Base-by-base conservation (phyloP, 2,888 invertebrate genomes). In the Dione vanillae region DNA sequence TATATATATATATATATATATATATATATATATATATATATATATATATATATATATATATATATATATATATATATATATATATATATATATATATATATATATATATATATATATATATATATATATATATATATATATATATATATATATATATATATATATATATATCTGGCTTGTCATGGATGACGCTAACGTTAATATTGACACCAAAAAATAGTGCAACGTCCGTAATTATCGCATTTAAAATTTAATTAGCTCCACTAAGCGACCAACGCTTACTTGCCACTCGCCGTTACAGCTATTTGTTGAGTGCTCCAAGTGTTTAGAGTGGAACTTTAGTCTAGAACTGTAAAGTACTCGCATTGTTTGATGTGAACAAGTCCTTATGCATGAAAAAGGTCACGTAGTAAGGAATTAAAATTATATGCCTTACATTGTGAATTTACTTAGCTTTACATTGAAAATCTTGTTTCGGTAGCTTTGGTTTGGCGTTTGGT, bases 331-430 rank as follows among this genome's bases (percentile, higher is more conserved):
- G 67, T 54, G 67, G 72, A 72, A 66, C 67, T 72, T 12, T 58
- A 70, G 62, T 70, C 56, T 70, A 73, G 68, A 66, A 61, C 47
- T 62, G 68, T 41, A 58, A 62, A 72, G 65, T 45, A 68, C 72
- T 52, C 37, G 72, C 70, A 71, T 76, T 76, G 74, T 75, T 73
- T 72, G 66, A 69, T 71, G 74, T 74, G 62, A 76, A 71, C 66
- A 69, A 59, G 47, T 61, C 68, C 68, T 74, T 75, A 68, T 64
- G 27, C 16, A 54, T 67, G 43, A 73, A 72, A 71, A 71, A 49
- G 68, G 68, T 68, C 71, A 73, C 68, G 67, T 70, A 65, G 47
- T 66, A 56, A 62, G 52, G 62, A 69, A 66, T 68, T 69, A 61
- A 69, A 66, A 68, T 56, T 61, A 45, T 49, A 41, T 19, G 27